phyloP scores from a whole-genome alignment of 2,888 invertebrate genomes.

The Diarsia rubi region DNA sequence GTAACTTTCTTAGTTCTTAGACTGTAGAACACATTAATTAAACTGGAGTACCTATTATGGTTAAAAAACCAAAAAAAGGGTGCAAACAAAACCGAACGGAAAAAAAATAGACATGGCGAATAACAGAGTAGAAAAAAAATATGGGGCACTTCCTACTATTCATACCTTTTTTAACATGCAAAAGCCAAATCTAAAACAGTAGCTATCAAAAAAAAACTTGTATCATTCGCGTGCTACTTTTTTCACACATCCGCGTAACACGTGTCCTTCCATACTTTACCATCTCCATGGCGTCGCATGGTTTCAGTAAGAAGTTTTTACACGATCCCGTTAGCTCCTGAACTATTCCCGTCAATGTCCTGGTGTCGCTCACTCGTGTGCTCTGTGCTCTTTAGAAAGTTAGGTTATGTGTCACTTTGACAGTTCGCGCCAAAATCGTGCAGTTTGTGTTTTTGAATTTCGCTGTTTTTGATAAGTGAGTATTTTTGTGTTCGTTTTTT shows the following conservation, averaged over 20 bases:
- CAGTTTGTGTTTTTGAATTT: conserved; percentile 65
- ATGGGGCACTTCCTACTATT: background rate
- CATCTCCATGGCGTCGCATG: conserved; percentile 52
- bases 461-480: conserved; percentile 53
- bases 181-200: background rate
- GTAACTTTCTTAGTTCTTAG: background rate
- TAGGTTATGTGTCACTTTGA: conserved; percentile 81
- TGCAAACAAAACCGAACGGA: background rate
- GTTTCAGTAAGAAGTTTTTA: conserved; percentile 79
- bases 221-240: conserved; percentile 12
- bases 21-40: background rate
- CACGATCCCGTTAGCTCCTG: conserved; percentile 79
- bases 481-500: conserved; percentile 45
- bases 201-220: background rate
- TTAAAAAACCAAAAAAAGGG: background rate
- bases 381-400: conserved; percentile 66
- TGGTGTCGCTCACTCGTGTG: conserved; percentile 78
- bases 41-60: background rate
- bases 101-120: background rate
- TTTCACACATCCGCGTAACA: conserved; percentile 19
- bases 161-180: background rate
- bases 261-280: conserved; percentile 41
- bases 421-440: conserved; percentile 80
- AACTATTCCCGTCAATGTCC: conserved; percentile 82
- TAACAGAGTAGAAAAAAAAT: background rate